These are phyloP conservation scores for Aspiorhynchus laticeps DNA, from an alignment of 2,113 vertebrate genomes.

Conservation along the genomic window DNA sequence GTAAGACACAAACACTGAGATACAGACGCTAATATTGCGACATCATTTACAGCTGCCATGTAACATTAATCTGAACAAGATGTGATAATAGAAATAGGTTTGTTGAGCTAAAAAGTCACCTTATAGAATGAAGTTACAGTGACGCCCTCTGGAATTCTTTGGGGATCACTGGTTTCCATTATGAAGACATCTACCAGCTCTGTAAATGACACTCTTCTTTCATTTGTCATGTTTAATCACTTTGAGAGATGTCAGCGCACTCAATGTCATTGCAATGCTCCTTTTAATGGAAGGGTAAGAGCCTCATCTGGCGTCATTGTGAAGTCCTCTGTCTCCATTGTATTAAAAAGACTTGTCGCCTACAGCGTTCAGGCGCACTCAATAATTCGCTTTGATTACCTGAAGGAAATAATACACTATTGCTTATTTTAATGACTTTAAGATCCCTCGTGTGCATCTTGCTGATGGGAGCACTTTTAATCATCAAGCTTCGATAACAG, in stretches of 20 bases:
- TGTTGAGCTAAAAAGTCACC: neutral
- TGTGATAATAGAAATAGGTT: neutral
- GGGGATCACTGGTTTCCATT: neutral
- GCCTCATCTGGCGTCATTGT: constrained; percentile 10
- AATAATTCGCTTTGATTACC: constrained; percentile 76
- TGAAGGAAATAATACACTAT: constrained; percentile 76
- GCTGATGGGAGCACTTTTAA: constrained; percentile 75
- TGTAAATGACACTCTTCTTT: constrained; percentile 8
- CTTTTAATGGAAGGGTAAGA: constrained; percentile 24
- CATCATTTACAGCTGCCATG: neutral
- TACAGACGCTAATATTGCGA: neutral
- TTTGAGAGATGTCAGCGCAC: neutral
- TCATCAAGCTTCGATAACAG: constrained; percentile 66
- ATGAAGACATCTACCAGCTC: neutral
- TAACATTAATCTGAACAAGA: neutral
- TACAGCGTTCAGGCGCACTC: constrained; percentile 66
- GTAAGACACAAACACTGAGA: neutral
- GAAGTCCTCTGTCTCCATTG: constrained; percentile 59
- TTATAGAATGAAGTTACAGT: neutral
- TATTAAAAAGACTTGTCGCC: constrained; percentile 70
- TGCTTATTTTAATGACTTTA: constrained; percentile 79
- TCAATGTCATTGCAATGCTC: constrained; percentile 20
- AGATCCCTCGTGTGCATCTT: constrained; percentile 69
- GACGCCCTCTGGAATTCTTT: neutral
- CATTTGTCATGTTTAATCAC: constrained; percentile 42